Conservation (phyloP, 2,888 invertebrate genomes). For the Platerodrilus igneus region DNA sequence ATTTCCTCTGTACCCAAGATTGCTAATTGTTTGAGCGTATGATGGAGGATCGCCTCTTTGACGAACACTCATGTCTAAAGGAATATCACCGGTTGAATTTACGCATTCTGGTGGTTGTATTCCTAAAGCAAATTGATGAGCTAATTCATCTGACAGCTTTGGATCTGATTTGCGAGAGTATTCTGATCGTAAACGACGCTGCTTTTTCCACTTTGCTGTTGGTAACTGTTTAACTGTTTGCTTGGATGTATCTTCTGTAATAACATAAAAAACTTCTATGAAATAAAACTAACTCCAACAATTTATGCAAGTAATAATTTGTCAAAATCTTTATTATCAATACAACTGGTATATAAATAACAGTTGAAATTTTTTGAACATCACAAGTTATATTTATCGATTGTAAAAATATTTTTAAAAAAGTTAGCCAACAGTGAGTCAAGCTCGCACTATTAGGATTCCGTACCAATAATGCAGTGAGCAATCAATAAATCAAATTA, state of each 20-base stretch:
- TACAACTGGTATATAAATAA: too few species aligned
- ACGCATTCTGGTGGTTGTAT: slow-evolving; percentile 13
- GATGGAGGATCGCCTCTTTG: slow-evolving; percentile 59
- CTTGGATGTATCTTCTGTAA: slow-evolving; percentile 39
- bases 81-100: slow-evolving; percentile 48
- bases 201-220: slow-evolving; percentile 69
- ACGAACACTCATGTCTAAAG: slow-evolving; percentile 60
- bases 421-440: too few species aligned
- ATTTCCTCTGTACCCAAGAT: slow-evolving; percentile 42
- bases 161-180: slow-evolving; percentile 46
- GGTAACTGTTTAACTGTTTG: slow-evolving; percentile 56
- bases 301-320: too few species aligned
- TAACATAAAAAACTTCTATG: slow-evolving; percentile 38
- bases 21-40: slow-evolving; percentile 51
- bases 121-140: slow-evolving; percentile 26
- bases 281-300: too few species aligned
- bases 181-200: slow-evolving; percentile 55
- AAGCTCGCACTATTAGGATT: too few species aligned
- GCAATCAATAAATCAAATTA: too few species aligned
- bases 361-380: too few species aligned
- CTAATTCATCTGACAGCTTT: slow-evolving; percentile 42
- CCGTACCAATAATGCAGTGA: too few species aligned
- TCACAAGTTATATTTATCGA: too few species aligned
- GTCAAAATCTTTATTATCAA: too few species aligned
- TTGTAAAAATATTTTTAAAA: too few species aligned